These are phyloP conservation scores for Adrianichthys oophorus DNA, from an alignment of 2,797 vertebrate genomes.

Conservation along the genomic window DNA sequence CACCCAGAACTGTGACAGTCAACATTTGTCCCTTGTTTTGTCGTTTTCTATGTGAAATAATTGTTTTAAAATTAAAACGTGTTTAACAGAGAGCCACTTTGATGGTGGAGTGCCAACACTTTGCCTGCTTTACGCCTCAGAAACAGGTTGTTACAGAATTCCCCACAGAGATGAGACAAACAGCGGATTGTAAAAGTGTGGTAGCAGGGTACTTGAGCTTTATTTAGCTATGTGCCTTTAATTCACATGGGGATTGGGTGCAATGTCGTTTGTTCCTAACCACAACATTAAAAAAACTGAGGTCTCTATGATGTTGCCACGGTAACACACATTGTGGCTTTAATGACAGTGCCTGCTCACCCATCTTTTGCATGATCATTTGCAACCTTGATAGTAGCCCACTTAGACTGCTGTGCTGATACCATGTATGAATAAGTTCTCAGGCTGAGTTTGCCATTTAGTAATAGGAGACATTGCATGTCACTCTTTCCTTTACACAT, in stretches of 20 bases:
- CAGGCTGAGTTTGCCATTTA: conserved; percentile 20
- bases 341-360: conserved; percentile 72
- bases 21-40: conserved; percentile 38
- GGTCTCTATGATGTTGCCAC: conserved; percentile 75
- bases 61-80: conserved; percentile 54
- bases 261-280: conserved; percentile 70
- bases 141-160: conserved; percentile 66
- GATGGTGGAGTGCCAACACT: conserved; percentile 53
- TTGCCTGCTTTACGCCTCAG: conserved; percentile 38
- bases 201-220: conserved; percentile 68
- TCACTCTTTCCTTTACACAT: conserved; percentile 39
- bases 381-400: conserved; percentile 56
- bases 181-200: conserved; percentile 55
- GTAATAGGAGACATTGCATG: conserved; percentile 21
- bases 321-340: conserved; percentile 76
- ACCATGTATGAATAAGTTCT: conserved; percentile 25
- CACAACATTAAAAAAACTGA: conserved; percentile 55
- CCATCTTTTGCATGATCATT: conserved; percentile 69
- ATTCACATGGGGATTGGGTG: conserved; percentile 70
- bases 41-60: conserved; percentile 25
- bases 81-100: conserved; percentile 40
- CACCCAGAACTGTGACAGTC: conserved; percentile 47
- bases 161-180: conserved; percentile 62
- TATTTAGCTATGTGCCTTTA: conserved; percentile 75
- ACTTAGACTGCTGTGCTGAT: conserved; percentile 17